A percentile compares a stretch with the other conserved stretches of the same genome.
Conservation (phyloP, 2,888 invertebrate genomes). For the Chrysolina americana region DNA sequence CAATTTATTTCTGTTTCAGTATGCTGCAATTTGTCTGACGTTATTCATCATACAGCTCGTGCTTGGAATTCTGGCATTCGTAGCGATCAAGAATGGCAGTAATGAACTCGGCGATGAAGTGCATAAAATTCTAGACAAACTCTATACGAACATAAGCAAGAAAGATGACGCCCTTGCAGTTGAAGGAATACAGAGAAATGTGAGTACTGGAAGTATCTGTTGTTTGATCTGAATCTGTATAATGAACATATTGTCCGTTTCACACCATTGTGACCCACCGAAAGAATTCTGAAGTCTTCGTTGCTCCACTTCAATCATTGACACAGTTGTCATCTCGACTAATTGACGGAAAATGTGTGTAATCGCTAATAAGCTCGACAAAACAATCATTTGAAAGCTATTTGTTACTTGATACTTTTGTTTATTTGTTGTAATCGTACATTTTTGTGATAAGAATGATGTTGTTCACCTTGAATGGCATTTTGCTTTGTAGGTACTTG, state of each 20-base stretch:
- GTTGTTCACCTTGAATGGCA: not conserved
- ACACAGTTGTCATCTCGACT: too few species aligned
- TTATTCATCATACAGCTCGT: constrained; percentile 81
- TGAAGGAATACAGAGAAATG: constrained; percentile 75
- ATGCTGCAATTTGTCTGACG: constrained; percentile 73
- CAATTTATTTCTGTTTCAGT: constrained; percentile 37
- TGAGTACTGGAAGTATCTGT: constrained; percentile 61
- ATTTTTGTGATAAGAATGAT: not conserved
- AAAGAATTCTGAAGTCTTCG: too few species aligned
- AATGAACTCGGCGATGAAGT: constrained; percentile 61
- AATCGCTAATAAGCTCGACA: not conserved
- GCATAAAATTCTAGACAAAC: constrained; percentile 55
- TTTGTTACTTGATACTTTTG: not conserved
- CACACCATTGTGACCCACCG: too few species aligned
- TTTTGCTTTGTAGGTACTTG: too few species aligned
- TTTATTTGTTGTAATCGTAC: not conserved
- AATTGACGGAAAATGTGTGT: too few species aligned
- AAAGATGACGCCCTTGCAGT: constrained; percentile 69
- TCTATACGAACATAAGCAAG: constrained; percentile 68
- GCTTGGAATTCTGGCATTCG: constrained; percentile 77
- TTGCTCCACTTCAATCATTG: too few species aligned
- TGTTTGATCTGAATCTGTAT: too few species aligned
- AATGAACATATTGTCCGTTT: not conserved
- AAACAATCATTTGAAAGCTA: not conserved
- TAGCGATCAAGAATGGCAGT: constrained; percentile 73